phyloP scores from a whole-genome alignment of 2,113 vertebrate genomes.

The Naja naja region DNA sequence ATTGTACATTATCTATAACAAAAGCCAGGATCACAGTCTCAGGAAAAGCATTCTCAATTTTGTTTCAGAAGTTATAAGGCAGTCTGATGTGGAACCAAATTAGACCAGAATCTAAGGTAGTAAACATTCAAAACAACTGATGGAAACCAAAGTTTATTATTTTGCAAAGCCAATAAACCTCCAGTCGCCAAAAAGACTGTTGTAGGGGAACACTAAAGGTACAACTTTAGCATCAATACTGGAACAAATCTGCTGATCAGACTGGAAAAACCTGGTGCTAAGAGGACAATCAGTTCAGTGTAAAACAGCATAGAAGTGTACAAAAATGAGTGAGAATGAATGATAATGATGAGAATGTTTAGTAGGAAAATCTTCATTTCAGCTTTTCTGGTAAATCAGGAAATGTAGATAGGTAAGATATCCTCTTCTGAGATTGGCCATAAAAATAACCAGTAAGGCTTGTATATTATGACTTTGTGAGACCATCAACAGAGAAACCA shows the following conservation, averaged over 20 bases:
- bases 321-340: neutral
- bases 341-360: neutral
- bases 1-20: neutral
- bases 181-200: neutral
- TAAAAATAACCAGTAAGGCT: neutral
- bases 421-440: neutral
- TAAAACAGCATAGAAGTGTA: neutral
- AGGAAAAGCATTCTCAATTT: neutral
- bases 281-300: neutral
- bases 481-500: neutral
- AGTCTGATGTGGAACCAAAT: neutral
- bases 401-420: neutral
- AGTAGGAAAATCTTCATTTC: neutral
- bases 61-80: neutral
- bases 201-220: neutral
- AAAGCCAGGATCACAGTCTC: neutral
- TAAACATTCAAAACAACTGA: neutral
- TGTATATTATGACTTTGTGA: neutral
- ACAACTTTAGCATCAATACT: neutral
- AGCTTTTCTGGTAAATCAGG: neutral
- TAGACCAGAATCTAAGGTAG: neutral
- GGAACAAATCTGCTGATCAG: neutral
- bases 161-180: neutral
- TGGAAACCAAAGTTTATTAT: neutral
- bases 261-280: neutral